These are phyloP conservation scores for Acrocephalus scirpaceus DNA, from an alignment of 2,797 vertebrate species.

Conservation along the genomic window DNA sequence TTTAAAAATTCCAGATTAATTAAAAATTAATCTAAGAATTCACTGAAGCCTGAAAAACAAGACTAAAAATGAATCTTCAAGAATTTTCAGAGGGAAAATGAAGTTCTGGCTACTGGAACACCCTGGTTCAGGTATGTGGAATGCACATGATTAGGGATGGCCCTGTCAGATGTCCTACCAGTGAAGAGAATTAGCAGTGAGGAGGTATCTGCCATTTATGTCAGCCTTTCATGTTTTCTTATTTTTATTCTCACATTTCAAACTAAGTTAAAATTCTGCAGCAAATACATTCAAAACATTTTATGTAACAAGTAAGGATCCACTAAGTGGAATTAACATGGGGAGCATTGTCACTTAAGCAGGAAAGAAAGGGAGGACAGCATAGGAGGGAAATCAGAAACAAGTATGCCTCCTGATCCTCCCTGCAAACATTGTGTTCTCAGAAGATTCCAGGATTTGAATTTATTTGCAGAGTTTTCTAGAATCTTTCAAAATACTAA, in stretches of 20 bases:
- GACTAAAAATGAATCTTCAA: background rate
- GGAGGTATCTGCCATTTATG: background rate
- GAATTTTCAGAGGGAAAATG: background rate
- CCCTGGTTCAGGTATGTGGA: background rate
- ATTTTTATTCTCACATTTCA: background rate
- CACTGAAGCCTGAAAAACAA: background rate
- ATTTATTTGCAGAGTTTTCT: background rate
- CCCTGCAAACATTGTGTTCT: background rate
- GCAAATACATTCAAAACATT: background rate
- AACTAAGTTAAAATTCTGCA: background rate
- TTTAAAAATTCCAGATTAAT: background rate
- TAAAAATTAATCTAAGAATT: background rate
- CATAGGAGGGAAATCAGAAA: background rate
- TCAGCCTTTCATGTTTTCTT: background rate
- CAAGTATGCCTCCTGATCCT: background rate
- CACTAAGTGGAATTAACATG: background rate
- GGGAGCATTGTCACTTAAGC: background rate
- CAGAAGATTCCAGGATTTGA: background rate
- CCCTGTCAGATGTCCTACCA: background rate
- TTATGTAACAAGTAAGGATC: background rate
- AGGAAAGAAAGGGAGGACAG: background rate
- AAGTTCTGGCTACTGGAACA: background rate
- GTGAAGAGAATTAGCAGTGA: background rate
- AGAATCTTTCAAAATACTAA: background rate
- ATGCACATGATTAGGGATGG: background rate